These are phyloP conservation scores for Otocyon megalotis DNA, from an alignment of 2,113 vertebrate genomes.

Conservation along the genomic window DNA sequence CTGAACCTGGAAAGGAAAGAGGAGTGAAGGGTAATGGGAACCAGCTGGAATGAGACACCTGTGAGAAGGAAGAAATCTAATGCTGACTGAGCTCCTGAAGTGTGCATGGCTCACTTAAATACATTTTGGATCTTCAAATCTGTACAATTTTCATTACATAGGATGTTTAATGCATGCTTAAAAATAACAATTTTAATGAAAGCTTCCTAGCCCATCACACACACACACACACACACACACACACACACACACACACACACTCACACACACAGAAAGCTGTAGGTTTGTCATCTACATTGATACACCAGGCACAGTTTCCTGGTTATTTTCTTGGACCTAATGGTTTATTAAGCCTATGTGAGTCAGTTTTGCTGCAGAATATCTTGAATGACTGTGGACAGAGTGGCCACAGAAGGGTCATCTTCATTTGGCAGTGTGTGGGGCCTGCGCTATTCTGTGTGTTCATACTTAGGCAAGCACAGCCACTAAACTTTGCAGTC, in stretches of 20 bases:
- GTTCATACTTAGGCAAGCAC: background rate
- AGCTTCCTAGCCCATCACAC: background rate
- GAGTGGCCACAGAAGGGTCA: background rate
- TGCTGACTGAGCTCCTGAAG: background rate
- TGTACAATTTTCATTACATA: background rate
- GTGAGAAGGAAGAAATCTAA: background rate
- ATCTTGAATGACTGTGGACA: background rate
- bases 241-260: background rate
- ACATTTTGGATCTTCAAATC: background rate
- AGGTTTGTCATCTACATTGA: background rate
- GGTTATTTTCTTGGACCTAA: background rate
- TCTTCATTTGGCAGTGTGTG: fast-evolving
- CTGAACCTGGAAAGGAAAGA: background rate
- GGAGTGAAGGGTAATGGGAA: background rate
- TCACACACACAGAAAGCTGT: no score
- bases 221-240: no score
- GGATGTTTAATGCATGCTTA: background rate
- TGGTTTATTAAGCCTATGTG: background rate
- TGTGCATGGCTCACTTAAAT: background rate
- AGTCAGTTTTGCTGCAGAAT: background rate
- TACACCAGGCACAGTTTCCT: background rate
- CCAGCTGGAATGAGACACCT: fast-evolving
- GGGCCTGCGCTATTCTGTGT: background rate
- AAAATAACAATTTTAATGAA: background rate
- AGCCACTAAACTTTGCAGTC: background rate